Base-by-base conservation (phyloP, 2,113 vertebrate genomes). In the Epinephelus moara region DNA sequence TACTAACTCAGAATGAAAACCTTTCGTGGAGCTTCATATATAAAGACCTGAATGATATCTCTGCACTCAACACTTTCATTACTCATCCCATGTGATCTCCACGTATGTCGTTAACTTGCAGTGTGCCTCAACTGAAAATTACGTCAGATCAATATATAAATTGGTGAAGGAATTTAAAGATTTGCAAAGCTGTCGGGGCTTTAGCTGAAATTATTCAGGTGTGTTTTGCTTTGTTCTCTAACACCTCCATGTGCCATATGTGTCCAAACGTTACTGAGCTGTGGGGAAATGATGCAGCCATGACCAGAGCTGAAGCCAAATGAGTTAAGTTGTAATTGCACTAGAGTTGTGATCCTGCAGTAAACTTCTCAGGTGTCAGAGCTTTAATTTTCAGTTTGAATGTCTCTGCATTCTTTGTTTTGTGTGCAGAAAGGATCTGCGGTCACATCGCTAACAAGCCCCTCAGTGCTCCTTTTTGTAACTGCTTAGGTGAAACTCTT, bases 281-380 rank as follows among this genome's bases (percentile, higher is more conserved):
- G 7, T 64, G n/a, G 45, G 27, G 6, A 37, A 61, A 33, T 15
- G 4, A 40, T 14, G 30, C 52, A 55, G 78, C 0, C 66, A 19
- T 67, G 18, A 23, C 3, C 33, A 11, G 60, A 75, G 50, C 19
- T 49, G 2, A 68, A 77, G 63, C 69, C 53, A 59, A 69, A 19
- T 50, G 0, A 21, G 52, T 30, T 37, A 14, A 42, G 15, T 61
- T 52, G 15, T 11, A 6, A 11, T 59, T 2, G 0, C 27, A 15
- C 33, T 23, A 0, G 21, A 57, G 33, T 7, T 27, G 23, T 45
- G 10, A 27, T 70, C 7, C 23, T 33, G 12, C n/a, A 52, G n/a
- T 21, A 27, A 18, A 33, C 18, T 21, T 74, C 42, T 55, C 47
- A 62, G 56, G 72, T 56, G 14, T 70, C 55, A 21, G 33, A 25